A percentile compares a stretch with the other conserved stretches of the same genome.
phyloP scores from a whole-genome alignment of 1,140 invertebrate genomes.

The Pseudomyrmex pallidus region DNA sequence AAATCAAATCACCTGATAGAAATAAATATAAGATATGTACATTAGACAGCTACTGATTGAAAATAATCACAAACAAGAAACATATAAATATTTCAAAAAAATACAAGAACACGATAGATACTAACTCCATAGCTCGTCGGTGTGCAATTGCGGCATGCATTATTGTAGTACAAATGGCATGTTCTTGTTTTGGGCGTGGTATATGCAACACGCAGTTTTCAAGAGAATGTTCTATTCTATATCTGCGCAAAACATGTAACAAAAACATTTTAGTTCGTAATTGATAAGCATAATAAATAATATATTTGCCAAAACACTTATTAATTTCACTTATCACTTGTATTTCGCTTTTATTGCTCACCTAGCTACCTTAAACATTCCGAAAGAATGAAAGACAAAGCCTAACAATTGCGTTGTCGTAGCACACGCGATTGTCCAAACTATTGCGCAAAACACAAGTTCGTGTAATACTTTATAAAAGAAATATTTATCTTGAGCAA shows the following conservation, averaged over 20 bases:
- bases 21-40: too few relatives aligned
- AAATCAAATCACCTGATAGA: background rate
- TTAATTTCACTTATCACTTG: too few relatives aligned
- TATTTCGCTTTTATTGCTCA: background rate
- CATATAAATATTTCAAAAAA: too few relatives aligned
- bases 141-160: background rate
- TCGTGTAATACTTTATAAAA: background rate
- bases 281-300: too few relatives aligned
- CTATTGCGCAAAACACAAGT: background rate
- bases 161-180: background rate
- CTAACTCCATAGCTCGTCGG: background rate
- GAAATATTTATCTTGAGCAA: constrained; percentile 4
- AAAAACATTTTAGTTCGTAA: too few relatives aligned
- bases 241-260: background rate
- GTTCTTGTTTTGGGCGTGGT: background rate
- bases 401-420: background rate
- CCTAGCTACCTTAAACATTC: background rate
- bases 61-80: too few relatives aligned
- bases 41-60: too few relatives aligned
- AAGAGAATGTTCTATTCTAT: background rate
- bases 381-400: background rate
- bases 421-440: background rate
- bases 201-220: background rate
- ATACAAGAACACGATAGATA: background rate
- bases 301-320: background rate